phyloP scores from a whole-genome alignment of 2,888 invertebrate genomes.

The Hofmannophila pseudospretella region DNA sequence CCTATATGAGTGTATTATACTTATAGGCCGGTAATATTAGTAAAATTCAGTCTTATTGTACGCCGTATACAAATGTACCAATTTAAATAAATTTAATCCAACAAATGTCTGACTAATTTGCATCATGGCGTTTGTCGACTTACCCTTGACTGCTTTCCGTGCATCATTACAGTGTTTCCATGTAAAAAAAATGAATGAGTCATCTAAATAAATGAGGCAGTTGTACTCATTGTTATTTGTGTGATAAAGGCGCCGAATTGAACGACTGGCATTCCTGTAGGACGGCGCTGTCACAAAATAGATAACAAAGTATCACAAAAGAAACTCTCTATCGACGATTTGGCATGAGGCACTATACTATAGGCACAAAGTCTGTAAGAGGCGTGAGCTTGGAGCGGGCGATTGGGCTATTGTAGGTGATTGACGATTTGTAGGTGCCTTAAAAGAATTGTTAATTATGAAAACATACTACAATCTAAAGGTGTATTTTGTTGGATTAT shows the following conservation, averaged over 20 bases:
- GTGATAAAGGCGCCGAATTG: conserved; percentile 38
- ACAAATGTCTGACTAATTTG: conserved; percentile 20
- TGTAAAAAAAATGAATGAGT: conserved; percentile 17
- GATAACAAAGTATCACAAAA: too few species aligned
- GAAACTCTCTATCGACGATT: too few species aligned
- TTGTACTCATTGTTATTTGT: conserved; percentile 14
- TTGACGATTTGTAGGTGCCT: too few species aligned
- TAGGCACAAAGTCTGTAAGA: too few species aligned
- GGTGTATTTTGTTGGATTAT: too few species aligned
- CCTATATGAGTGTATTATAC: background rate
- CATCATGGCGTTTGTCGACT: conserved; percentile 16
- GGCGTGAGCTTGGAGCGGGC: too few species aligned
- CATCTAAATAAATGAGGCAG: conserved; percentile 22
- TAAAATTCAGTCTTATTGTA: conserved; percentile 7
- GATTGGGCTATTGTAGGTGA: too few species aligned
- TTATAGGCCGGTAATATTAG: background rate
- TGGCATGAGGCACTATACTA: too few species aligned
- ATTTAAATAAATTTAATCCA: conserved; percentile 18
- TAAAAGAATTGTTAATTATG: too few species aligned
- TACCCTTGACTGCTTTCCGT: conserved; percentile 17
- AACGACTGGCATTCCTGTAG: conserved; percentile 37
- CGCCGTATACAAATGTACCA: conserved; percentile 13
- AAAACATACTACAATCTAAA: too few species aligned
- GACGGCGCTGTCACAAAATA: too few species aligned
- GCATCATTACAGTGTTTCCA: conserved; percentile 14